Base-by-base conservation (phyloP, 2,888 invertebrate species). In the Dryococelus australis region DNA sequence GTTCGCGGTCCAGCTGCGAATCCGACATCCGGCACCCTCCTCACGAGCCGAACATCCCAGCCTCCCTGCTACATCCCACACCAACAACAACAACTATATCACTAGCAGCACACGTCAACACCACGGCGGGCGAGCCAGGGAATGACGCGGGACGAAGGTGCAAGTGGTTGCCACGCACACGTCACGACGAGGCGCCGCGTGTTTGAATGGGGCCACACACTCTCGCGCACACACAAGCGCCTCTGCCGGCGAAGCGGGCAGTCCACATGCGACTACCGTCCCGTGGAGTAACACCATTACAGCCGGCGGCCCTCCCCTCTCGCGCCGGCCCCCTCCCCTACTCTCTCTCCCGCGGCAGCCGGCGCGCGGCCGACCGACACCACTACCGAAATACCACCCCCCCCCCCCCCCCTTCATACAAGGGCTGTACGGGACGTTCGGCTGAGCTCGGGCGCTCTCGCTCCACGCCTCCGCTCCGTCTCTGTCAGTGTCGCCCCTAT, bases 371-470 rank as follows among this genome's bases (percentile, higher is more conserved):
- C 35, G 43, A 28, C 83, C 83, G 83, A 83, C 83, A 83, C 83
- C 83, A 83, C 83, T 83, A 87, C 85, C 85, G 80, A 85, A 85
- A 85, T 81, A 85, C 84, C 87, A 80, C 80, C 85, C 80, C 85
- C 43, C 26, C 43, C 80, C 27, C 24, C 78, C 43, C 27, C 27
- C 13, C 28, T 65, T n/a, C 65, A 80, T 90, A 88, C 86, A 91
- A 94, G 94, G 78, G 87, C 80, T 80, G n/a, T 80, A 28, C 51
- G 84, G 65, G 27, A 13, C 84, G 87, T 78, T 87, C 87, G 87
- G 87, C 80, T 35, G 78, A 79, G 80, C 85, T 87, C 87, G 85
- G 80, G 85, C 79, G 28, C 43, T 47, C 51, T 79, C 87, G 85
- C 28, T 28, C 24, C 53, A 26, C 26, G 28, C 43, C 9, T 43